Evolutionary conservation across 2,888 invertebrate genomes (phyloP).

Genomic region (Pachydiplax longipennis): DNA sequence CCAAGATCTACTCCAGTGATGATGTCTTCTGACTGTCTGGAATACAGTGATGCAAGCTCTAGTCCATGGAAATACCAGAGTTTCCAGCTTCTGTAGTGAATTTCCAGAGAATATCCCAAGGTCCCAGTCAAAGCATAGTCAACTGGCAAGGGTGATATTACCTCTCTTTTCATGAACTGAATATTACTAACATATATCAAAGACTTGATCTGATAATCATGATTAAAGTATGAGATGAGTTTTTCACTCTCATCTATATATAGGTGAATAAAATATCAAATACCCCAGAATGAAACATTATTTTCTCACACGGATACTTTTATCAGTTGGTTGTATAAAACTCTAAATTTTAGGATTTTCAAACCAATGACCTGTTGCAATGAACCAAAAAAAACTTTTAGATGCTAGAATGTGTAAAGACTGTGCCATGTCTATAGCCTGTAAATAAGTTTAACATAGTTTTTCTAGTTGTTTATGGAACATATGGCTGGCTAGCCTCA

Average conservation of each 20-base stretch:
- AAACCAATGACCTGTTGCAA: neutral
- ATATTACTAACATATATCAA: neutral
- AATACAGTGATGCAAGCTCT: constrained; percentile 21
- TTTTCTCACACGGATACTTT: constrained; percentile 21
- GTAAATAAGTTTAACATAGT: constrained; percentile 7
- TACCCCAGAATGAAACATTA: constrained; percentile 2
- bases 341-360: neutral
- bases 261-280: neutral
- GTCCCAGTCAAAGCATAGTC: neutral
- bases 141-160: neutral
- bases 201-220: neutral
- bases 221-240: constrained; percentile 1
- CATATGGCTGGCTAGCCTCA: constrained; percentile 8
- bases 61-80: constrained; percentile 41
- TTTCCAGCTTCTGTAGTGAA: constrained; percentile 33
- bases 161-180: neutral
- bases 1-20: constrained; percentile 39
- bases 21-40: constrained; percentile 33
- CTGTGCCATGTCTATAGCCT: neutral
- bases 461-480: constrained; percentile 12
- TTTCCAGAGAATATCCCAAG: neutral
- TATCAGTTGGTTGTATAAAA: constrained; percentile 12
- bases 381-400: neutral
- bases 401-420: neutral
- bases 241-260: neutral